These are phyloP conservation scores for Caenorhabditis elegans DNA, from an alignment of 1,140 invertebrate genomes.

Conservation along the genomic window DNA sequence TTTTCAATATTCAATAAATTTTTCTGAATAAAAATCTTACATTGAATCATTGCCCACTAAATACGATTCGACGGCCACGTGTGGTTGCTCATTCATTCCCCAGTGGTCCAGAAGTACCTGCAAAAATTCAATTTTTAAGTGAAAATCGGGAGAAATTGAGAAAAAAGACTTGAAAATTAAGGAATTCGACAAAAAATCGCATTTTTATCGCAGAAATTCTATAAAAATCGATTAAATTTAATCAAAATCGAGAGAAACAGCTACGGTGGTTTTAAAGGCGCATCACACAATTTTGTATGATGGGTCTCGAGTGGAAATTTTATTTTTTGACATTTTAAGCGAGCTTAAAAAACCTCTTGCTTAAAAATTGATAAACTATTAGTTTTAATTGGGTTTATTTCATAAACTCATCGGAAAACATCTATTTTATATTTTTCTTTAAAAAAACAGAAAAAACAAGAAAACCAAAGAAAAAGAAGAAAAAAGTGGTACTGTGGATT, in stretches of 20 bases:
- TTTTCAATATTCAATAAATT: neutral
- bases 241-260: neutral
- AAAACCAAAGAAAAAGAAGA: neutral
- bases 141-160: too few species aligned
- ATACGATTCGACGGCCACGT: neutral
- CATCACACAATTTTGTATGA: neutral
- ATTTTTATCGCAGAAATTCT: too few species aligned
- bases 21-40: neutral
- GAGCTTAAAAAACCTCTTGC: too few species aligned
- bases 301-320: neutral
- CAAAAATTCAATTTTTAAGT: too few species aligned
- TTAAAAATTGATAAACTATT: too few species aligned
- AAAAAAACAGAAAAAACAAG: neutral
- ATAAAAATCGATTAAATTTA: neutral
- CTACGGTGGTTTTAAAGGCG: neutral
- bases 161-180: too few species aligned
- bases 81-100: constrained; percentile 28
- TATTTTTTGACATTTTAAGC: too few species aligned
- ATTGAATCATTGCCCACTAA: neutral
- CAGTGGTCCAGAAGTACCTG: neutral
- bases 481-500: neutral
- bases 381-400: too few species aligned
- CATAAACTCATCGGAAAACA: too few species aligned
- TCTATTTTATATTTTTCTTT: too few species aligned
- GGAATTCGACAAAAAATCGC: too few species aligned